Percentiles rank a stretch among this genome's conserved stretches.
Evolutionary conservation across 2,888 invertebrate genomes (phyloP).

Genomic region (Mesorhabditis belari): DNA sequence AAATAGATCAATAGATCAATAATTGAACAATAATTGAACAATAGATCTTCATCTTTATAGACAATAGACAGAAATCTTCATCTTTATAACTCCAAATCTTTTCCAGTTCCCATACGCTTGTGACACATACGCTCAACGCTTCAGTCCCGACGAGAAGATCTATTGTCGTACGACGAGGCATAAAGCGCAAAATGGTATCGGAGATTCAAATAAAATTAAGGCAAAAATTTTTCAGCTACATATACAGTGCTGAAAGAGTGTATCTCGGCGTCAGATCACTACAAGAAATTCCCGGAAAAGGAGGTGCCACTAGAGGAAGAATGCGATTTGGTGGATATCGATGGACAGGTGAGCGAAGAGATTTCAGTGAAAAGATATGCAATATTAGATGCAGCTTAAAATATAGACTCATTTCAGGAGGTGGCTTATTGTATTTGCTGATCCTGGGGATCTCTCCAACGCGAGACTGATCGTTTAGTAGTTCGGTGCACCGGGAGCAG

Average conservation of each 20-base stretch:
- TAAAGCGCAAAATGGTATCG: conserved; percentile 26
- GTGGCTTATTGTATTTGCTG: conserved; percentile 43
- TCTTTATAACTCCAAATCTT: too few relatives aligned
- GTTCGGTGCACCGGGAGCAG: too few relatives aligned
- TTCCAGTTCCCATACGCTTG: conserved; percentile 42
- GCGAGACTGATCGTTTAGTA: conserved; percentile 37
- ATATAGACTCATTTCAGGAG: conserved; percentile 1
- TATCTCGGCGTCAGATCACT: conserved; percentile 43
- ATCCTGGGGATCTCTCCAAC: conserved; percentile 27
- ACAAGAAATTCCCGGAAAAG: conserved; percentile 36
- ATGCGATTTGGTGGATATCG: conserved; percentile 39
- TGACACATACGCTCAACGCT: conserved; percentile 20
- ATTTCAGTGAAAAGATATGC: too few relatives aligned
- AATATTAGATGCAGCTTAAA: too few relatives aligned
- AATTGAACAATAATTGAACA: too few relatives aligned
- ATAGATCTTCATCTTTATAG: too few relatives aligned
- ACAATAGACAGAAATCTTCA: too few relatives aligned
- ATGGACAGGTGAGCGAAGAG: conserved; percentile 33
- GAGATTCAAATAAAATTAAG: not conserved
- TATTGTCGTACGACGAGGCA: conserved; percentile 44
- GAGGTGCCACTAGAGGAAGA: conserved; percentile 39
- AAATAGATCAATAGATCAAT: too few relatives aligned
- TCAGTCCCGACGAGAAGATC: conserved; percentile 25
- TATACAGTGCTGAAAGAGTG: conserved; percentile 50
- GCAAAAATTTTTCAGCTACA: conserved; percentile 26